Conservation (phyloP, 2,797 vertebrate species). For the Enteromius treurensis region DNA sequence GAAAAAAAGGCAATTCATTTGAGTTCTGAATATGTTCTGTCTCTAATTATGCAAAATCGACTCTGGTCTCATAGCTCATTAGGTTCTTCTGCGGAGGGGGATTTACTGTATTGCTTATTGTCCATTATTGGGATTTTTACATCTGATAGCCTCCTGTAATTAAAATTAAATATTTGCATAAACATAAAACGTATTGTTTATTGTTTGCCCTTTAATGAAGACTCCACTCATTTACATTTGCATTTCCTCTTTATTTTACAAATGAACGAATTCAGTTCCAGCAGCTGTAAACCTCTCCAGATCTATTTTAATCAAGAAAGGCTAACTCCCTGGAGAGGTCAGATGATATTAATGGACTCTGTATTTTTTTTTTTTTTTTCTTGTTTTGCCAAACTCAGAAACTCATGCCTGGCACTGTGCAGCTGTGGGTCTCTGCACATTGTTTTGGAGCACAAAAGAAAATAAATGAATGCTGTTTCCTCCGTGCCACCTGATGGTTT, state of each 20-base stretch:
- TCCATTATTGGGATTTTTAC: conserved; percentile 45
- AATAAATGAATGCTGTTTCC: conserved; percentile 45
- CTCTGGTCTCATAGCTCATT: conserved; percentile 40
- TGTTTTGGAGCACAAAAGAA: conserved; percentile 51
- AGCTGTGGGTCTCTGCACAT: conserved; percentile 34
- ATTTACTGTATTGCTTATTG: conserved; percentile 38
- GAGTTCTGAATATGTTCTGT: conserved; percentile 36
- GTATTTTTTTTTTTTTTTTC: background rate
- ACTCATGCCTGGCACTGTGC: conserved; percentile 19
- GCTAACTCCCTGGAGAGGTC: conserved; percentile 26
- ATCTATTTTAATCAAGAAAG: conserved; percentile 21
- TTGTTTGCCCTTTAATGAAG: conserved; percentile 39
- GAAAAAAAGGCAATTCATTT: conserved; percentile 44
- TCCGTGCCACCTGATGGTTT: conserved; percentile 40
- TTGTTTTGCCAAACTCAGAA: background rate
- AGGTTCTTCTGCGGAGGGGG: conserved; percentile 1
- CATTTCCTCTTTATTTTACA: conserved; percentile 18
- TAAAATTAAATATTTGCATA: conserved; percentile 57
- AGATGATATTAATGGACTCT: conserved; percentile 23
- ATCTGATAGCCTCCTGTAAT: conserved; percentile 59
- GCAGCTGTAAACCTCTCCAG: conserved; percentile 2
- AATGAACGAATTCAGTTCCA: conserved; percentile 24
- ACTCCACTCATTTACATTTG: conserved; percentile 23
- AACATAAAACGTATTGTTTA: conserved; percentile 47
- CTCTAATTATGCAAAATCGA: conserved; percentile 53